phyloP scores from a whole-genome alignment of 1,140 invertebrate species.

The Cecropterus lyciades region DNA sequence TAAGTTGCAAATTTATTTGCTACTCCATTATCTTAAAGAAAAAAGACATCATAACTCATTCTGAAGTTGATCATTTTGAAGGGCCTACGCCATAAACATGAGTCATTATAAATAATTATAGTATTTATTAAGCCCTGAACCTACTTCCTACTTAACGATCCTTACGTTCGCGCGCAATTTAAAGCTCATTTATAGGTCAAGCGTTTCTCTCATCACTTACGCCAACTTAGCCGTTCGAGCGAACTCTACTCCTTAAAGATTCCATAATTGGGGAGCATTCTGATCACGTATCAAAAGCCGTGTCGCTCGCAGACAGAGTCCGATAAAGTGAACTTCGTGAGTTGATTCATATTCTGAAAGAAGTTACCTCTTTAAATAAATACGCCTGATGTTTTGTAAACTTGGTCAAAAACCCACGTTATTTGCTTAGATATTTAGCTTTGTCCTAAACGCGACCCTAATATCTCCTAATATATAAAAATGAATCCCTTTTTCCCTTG shows the following conservation, averaged over 20 bases:
- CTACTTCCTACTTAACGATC: not conserved
- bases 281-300: slow-evolving; percentile 68
- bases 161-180: slow-evolving; percentile 9
- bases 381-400: slow-evolving; percentile 7
- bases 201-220: slow-evolving; percentile 28
- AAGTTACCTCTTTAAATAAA: slow-evolving; percentile 44
- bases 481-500: no score
- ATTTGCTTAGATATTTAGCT: no score
- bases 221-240: slow-evolving; percentile 23
- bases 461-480: no score
- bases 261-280: slow-evolving; percentile 62
- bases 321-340: slow-evolving; percentile 59
- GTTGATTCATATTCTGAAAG: slow-evolving; percentile 58
- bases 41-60: no score
- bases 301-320: slow-evolving; percentile 59
- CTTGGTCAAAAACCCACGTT: not conserved
- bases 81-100: no score
- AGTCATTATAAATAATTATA: no score
- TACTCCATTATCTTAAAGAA: no score
- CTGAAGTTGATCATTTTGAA: no score
- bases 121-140: no score
- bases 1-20: no score
- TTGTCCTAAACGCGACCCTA: no score
- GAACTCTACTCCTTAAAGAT: slow-evolving; percentile 49
- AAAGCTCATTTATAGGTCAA: slow-evolving; percentile 26